Percentiles rank a stretch among this genome's conserved stretches.
These are phyloP conservation scores for Epicampocera succincta DNA, from an alignment of 2,888 invertebrate species.

Conservation along the genomic window DNA sequence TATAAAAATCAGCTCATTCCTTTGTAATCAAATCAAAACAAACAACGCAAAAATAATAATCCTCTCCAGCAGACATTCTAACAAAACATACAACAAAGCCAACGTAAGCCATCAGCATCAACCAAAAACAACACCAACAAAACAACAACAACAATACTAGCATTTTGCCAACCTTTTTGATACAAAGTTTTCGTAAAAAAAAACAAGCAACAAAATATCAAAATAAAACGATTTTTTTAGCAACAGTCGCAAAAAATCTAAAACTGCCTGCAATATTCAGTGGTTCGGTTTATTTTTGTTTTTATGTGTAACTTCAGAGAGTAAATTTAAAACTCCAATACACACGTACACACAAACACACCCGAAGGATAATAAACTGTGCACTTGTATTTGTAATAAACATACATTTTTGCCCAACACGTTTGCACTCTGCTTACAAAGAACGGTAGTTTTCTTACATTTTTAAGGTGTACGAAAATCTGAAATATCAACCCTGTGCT, in stretches of 20 bases:
- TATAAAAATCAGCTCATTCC: constrained; percentile 64
- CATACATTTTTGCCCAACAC: neutral
- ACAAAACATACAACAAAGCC: constrained; percentile 27
- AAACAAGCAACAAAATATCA: constrained; percentile 45
- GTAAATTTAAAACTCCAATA: constrained; percentile 46
- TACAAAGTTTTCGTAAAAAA: constrained; percentile 45
- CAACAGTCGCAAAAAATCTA: constrained; percentile 54
- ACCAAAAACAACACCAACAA: constrained; percentile 29
- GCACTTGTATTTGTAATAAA: constrained; percentile 38
- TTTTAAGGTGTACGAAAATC: constrained; percentile 23
- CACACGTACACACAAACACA: constrained; percentile 9
- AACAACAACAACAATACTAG: constrained; percentile 44
- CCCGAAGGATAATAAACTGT: constrained; percentile 47
- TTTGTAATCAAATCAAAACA: constrained; percentile 47
- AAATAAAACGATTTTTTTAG: constrained; percentile 52
- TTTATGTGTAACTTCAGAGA: constrained; percentile 39
- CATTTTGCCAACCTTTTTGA: constrained; percentile 32
- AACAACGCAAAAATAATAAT: constrained; percentile 47
- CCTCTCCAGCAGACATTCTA: constrained; percentile 55
- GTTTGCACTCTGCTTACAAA: neutral
- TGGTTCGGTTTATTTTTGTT: constrained; percentile 31
- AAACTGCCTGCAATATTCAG: constrained; percentile 46
- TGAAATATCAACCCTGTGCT: constrained; percentile 14
- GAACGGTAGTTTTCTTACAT: constrained; percentile 6
- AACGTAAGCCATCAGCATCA: constrained; percentile 26